Base-by-base conservation (phyloP, 2,113 vertebrate genomes). In the Choloepus hoffmanni region DNA sequence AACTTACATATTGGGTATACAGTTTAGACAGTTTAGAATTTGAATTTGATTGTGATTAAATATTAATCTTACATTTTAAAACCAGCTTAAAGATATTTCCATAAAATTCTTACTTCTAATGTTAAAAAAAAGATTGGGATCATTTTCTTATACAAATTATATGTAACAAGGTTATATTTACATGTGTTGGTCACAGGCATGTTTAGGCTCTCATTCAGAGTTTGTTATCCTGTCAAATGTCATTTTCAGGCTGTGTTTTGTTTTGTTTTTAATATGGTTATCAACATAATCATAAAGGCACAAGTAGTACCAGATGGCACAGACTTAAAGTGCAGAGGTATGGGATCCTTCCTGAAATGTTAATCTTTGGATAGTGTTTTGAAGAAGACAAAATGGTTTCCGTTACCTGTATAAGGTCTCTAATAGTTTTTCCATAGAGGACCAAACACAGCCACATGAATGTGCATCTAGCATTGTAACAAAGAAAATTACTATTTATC, bases 31-130 rank as follows among this genome's bases (percentile, higher is more conserved):
- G 40, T 60, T 87, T n/a, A 87, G 83, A 91, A 85, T 91, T 30
- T 84, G n/a, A 88, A 91, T 95, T 89, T 83, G 93, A 58, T 65
- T 79, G 16, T 83, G 62, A 87, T 78, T 90, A 76, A 89, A 81
- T 74, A 45, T 16, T 50, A 85, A 89, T 84, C 40, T 28, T 73
- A 67, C 10, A 40, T 50, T 84, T 89, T 43, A 74, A 94, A 85
- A 55, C 73, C 15, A 60, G 33, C 33, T 78, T 81, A 40, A 85
- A 74, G 36, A 24, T 92, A 74, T 40, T 84, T 77, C 72, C 82
- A 40, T 53, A 84, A 48, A 84, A 92, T 9, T 48, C 48, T 40
- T 53, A 33, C 48, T 85, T 53, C 8, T 67, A 92, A 65, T 62
- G 4, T 50, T 36, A 36, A 50, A 55, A 70, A 76, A 85, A 62